Evolutionary conservation across 2,113 vertebrate species (phyloP).

Genomic region (Benitochromis conjunctus): DNA sequence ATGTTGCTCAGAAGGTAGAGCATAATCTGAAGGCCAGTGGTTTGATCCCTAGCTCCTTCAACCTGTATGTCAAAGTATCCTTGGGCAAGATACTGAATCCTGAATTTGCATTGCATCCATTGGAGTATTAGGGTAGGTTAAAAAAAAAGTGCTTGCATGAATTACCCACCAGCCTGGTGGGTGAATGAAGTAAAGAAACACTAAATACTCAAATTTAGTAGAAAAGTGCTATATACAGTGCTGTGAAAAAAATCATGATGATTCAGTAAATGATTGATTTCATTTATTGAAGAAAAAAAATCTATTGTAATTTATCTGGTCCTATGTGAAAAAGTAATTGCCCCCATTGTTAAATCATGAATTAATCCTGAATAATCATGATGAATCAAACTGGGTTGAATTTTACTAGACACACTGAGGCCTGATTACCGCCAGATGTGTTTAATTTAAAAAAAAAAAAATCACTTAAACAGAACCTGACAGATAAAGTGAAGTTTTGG

Average conservation of each 20-base stretch:
- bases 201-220: neutral
- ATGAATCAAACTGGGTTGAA: neutral
- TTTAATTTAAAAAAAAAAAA: neutral
- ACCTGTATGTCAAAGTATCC: neutral
- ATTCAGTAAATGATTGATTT: neutral
- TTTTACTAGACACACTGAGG: neutral
- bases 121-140: neutral
- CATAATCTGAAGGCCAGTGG: neutral
- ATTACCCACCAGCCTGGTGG: neutral
- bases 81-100: neutral
- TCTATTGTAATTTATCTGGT: neutral
- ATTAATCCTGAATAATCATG: neutral
- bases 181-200: neutral
- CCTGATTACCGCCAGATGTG: neutral
- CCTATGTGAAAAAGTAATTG: neutral
- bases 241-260: fast-evolving
- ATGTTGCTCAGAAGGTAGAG: neutral
- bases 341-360: neutral
- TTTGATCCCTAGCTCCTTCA: neutral
- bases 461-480: neutral
- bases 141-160: neutral
- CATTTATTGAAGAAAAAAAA: neutral
- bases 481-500: neutral
- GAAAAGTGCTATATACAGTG: neutral
- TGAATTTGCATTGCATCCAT: neutral